Evolutionary conservation across 30 jellyfish, hydroid and myxozoan species (phyloP), one percentile per base, ranked within the genome.

Genomic region (Chironex yamaguchii): DNA sequence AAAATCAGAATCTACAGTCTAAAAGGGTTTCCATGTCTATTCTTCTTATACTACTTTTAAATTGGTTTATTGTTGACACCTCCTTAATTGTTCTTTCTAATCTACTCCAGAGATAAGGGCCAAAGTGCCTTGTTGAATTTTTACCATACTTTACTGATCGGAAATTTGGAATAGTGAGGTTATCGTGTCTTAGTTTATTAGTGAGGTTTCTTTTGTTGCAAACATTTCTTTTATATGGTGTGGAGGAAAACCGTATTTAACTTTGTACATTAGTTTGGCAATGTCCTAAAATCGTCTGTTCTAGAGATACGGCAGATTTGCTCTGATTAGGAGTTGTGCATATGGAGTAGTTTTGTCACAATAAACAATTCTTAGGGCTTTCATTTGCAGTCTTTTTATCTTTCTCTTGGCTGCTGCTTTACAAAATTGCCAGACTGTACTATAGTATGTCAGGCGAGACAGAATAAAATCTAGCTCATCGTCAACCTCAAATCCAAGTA

Each of bases 401-500:
- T 66, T 29, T n/a, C n/a, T 66, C 21, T 72, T 72, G 29, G 42
- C 76, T 72, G 78, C 79, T 72, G 24, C 86, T 72, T 48, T 72
- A 76, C 58, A 26, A 34, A 49, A 53, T 23, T 0, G 76, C 76
- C 48, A 29, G 76, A 75, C 49, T 71, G 28, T 36, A 33, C 68
- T 33, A 51, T 42, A 49, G 26, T 13, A 25, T 34, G 12, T 22
- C 24, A 34, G 84, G 81, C 14, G n/a, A n/a, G n/a, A n/a, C n/a
- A n/a, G n/a, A n/a, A n/a, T n/a, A 70, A 34, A 70, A 24, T 67
- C 49, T 70, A 70, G 76, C 87, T 48, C 87, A 75, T 48, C 33
- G 52, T 75, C 87, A 75, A 75, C 76, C 49, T 75, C 76, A 75
- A 75, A 74, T 1, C 87, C 76, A 49, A 75, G 87, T 52, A 75